Evolutionary conservation across 2,888 invertebrate species (phyloP), one percentile per base, ranked within the genome.

Genomic region (Nomada ferruginata): DNA sequence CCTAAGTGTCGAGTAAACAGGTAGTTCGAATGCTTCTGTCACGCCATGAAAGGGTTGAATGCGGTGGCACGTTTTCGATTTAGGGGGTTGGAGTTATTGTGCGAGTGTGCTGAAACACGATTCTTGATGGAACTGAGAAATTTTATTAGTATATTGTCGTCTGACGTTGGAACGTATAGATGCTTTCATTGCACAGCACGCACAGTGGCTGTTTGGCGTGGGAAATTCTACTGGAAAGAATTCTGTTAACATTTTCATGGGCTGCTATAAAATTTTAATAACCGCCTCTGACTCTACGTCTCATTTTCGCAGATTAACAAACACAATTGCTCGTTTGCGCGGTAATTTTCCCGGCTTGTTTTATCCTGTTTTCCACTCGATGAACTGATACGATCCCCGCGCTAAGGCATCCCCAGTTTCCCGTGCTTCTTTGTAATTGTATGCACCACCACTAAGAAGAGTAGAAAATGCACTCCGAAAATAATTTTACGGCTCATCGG

Each of bases 1-100:
- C 2, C 20, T 20, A 63, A 63, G 61, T 20, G n/a, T 20, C 20
- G 61, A 44, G 61, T 36, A 63, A 63, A 63, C 61, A 44, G 61
- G 5, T 44, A n/a, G 44, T n/a, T 44, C 61, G 44, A 13, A 20
- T 63, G 61, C 44, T 44, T 63, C 20, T 47, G 20, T n/a, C 44
- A 13, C 20, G 20, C 4, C 23, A 29, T 15, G 36, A 20, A 36
- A 63, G 11, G 18, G 13, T 7, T 20, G 61, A 44, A 63, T 18
- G 18, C 0, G 42, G 20, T 4, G 61, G 20, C 3, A 3, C 20
- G 47, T 15, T 11, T 47, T 47, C 13, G 47, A 13, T 47, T 47
- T 47, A 47, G 13, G 47, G 15, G 13, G 1, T 47, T 15, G 47
- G 15, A 15, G 13, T 13, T 47, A 15, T 47, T 47, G 11, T 2